A percentile compares a stretch with the other conserved stretches of the same genome.
Conservation (phyloP, 2,888 invertebrate genomes). For the Brenthis daphne region DNA sequence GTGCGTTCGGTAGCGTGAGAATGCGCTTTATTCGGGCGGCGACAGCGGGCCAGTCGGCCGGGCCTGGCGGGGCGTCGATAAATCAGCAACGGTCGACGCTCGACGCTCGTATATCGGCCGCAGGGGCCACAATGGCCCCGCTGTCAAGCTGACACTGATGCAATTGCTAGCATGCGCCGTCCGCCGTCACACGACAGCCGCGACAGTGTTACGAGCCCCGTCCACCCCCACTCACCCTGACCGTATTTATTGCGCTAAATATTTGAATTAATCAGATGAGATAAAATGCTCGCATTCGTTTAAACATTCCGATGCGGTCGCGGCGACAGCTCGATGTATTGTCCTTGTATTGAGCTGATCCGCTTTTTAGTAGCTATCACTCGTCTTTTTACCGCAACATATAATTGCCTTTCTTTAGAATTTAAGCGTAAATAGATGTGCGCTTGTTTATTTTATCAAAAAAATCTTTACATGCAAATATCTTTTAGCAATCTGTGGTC, state of each 20-base stretch:
- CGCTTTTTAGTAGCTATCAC: slow-evolving; percentile 64
- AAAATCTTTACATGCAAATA: slow-evolving; percentile 12
- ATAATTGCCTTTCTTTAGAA: slow-evolving; percentile 37
- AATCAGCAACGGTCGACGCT: slow-evolving; percentile 66
- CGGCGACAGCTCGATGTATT: slow-evolving; percentile 80
- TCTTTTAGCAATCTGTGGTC: slow-evolving; percentile 26
- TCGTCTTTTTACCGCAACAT: slow-evolving; percentile 52
- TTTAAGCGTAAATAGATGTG: slow-evolving; percentile 5
- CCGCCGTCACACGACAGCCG: slow-evolving; percentile 51
- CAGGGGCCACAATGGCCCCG: slow-evolving; percentile 68
- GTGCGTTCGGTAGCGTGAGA: slow-evolving; percentile 82
- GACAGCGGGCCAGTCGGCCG: slow-evolving; percentile 61
- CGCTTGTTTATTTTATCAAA: background rate
- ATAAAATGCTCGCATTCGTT: slow-evolving; percentile 77
- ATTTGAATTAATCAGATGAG: slow-evolving; percentile 82
- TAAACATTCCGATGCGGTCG: slow-evolving; percentile 79
- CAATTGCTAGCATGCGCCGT: slow-evolving; percentile 73
- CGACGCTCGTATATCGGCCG: slow-evolving; percentile 67
- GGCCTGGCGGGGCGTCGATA: slow-evolving; percentile 70
- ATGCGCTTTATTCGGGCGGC: slow-evolving; percentile 77
- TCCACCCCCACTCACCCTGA: slow-evolving; percentile 50
- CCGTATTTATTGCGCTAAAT: slow-evolving; percentile 80
- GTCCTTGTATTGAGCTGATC: slow-evolving; percentile 72
- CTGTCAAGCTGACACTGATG: slow-evolving; percentile 75
- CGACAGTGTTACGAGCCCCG: slow-evolving; percentile 50